phyloP scores from a whole-genome alignment of 2,888 invertebrate species.

The Antitype chi region DNA sequence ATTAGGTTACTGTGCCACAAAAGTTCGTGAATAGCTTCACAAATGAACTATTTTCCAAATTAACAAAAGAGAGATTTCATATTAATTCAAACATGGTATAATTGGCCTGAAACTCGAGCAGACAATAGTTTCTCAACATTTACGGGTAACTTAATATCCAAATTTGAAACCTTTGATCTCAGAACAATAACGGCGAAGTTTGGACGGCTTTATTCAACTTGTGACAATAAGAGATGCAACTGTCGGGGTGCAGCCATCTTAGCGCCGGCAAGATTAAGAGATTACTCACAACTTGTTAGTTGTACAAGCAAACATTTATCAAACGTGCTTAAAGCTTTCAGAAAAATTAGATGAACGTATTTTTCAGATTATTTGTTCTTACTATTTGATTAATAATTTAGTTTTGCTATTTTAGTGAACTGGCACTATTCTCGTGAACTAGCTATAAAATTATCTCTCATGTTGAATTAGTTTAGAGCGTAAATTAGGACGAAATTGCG shows the following conservation, averaged over 20 bases:
- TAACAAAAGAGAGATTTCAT: constrained; percentile 4
- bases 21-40: background rate
- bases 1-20: background rate
- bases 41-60: background rate
- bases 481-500: background rate
- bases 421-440: background rate
- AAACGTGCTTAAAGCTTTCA: constrained; percentile 42
- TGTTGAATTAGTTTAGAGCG: background rate
- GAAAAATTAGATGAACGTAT: constrained; percentile 34
- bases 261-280: constrained; percentile 59
- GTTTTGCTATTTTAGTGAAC: constrained; percentile 6
- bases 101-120: constrained; percentile 11
- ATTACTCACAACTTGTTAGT: constrained; percentile 62
- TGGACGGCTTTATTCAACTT: constrained; percentile 58
- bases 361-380: constrained; percentile 29
- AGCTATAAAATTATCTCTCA: background rate
- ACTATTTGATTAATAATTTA: constrained; percentile 13
- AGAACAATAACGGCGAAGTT: constrained; percentile 62
- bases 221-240: constrained; percentile 65
- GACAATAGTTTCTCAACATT: constrained; percentile 45
- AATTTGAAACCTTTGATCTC: constrained; percentile 63
- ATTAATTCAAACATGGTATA: constrained; percentile 19
- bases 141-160: constrained; percentile 51
- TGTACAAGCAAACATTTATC: constrained; percentile 63
- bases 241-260: constrained; percentile 56